A percentile compares a stretch with the other conserved stretches of the same genome.
Evolutionary conservation across 2,888 invertebrate genomes (phyloP).

Genomic region (Apodemia duryi): DNA sequence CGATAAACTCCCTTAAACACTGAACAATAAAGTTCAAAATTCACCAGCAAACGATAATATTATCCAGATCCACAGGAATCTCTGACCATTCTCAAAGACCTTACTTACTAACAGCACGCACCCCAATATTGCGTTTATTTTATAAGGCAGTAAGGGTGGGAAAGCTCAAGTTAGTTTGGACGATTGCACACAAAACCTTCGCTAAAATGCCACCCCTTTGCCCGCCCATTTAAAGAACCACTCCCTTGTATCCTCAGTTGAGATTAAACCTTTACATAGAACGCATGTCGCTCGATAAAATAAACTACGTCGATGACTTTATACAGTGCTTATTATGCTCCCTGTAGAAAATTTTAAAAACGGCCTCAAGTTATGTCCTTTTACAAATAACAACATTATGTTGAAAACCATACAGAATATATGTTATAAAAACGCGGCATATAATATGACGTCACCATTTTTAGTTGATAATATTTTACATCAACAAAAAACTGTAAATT

Average conservation of each 20-base stretch:
- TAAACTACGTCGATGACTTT: conserved; percentile 17
- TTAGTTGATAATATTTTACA: conserved; percentile 81
- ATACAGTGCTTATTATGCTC: conserved; percentile 53
- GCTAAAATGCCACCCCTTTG: conserved; percentile 64
- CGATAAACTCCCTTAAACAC: not conserved
- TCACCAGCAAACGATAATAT: conserved; percentile 30
- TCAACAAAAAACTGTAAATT: conserved; percentile 72
- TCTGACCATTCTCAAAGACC: conserved; percentile 39
- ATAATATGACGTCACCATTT: conserved; percentile 80
- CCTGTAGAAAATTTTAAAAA: conserved; percentile 63
- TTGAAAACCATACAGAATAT: conserved; percentile 70
- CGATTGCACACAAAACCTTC: conserved; percentile 51
- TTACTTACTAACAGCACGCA: conserved; percentile 27
- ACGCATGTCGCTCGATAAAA: conserved; percentile 36
- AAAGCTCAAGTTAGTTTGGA: conserved; percentile 46
- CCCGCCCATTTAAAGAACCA: conserved; percentile 67
- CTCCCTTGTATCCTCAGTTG: conserved; percentile 59
- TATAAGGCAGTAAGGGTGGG: conserved; percentile 29
- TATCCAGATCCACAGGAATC: conserved; percentile 42
- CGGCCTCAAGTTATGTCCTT: conserved; percentile 66
- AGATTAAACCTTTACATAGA: conserved; percentile 37
- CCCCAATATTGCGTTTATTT: conserved; percentile 27
- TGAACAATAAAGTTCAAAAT: conserved; percentile 4
- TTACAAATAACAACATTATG: conserved; percentile 63
- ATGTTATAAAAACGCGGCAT: conserved; percentile 52